These are phyloP conservation scores for Brachionus rotundiformis DNA, from an alignment of 1,140 invertebrate species.

Conservation along the genomic window DNA sequence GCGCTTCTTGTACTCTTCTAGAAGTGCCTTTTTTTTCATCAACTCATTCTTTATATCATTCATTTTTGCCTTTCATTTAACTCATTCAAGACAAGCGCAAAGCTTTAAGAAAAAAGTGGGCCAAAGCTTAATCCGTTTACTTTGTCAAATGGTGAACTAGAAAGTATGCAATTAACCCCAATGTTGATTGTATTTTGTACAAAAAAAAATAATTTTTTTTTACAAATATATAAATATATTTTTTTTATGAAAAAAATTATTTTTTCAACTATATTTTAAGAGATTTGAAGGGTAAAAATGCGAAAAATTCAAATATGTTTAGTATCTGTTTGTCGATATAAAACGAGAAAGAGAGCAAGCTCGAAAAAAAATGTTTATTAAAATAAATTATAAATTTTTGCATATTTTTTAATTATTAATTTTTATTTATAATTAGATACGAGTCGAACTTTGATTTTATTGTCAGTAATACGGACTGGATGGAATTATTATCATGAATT, in stretches of 20 bases:
- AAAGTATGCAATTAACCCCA: not conserved
- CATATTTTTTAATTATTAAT: slow-evolving; percentile 43
- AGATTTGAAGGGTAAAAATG: not conserved
- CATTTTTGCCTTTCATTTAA: slow-evolving; percentile 12
- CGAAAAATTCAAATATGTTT: slow-evolving; percentile 4
- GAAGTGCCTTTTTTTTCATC: slow-evolving; percentile 40
- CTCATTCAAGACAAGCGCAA: not conserved
- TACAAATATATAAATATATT: not conserved
- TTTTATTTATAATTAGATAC: slow-evolving; percentile 9
- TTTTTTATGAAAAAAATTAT: slow-evolving; percentile 13
- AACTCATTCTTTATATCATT: slow-evolving; percentile 45
- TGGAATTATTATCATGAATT: not conserved
- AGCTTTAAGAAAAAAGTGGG: slow-evolving; percentile 15
- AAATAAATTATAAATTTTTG: slow-evolving; percentile 38
- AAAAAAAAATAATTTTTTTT: not conserved
- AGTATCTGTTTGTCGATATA: slow-evolving; percentile 46
- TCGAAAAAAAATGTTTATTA: slow-evolving; percentile 3
- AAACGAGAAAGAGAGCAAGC: slow-evolving; percentile 14
- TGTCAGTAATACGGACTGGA: not conserved
- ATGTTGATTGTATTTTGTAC: not conserved
- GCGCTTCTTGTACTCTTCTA: slow-evolving; percentile 40
- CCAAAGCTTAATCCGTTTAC: slow-evolving; percentile 11
- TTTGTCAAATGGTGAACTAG: not conserved
- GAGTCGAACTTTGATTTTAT: not conserved
- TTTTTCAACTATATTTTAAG: not conserved